These are phyloP conservation scores for Pithecia hirsuta DNA, from an alignment of 2,797 vertebrate species.

Conservation along the genomic window DNA sequence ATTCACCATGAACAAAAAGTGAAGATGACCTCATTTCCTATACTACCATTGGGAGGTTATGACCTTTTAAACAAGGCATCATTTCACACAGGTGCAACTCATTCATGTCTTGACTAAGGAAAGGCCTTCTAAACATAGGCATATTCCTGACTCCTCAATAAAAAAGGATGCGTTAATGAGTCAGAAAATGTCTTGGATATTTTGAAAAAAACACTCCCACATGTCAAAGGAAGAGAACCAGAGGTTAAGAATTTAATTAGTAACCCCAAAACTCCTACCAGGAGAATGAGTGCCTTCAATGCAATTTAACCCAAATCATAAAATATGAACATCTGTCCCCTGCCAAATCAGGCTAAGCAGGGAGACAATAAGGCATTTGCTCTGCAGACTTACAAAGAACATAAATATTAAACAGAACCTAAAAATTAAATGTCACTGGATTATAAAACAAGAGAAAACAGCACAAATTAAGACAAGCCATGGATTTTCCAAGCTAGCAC, in stretches of 20 bases:
- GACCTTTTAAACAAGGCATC: not conserved
- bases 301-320: not conserved
- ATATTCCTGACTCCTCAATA: not conserved
- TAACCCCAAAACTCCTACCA: not conserved
- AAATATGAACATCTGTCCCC: not conserved
- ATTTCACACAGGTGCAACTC: conserved; percentile 32
- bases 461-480: not conserved
- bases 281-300: not conserved
- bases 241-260: conserved; percentile 26
- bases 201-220: not conserved
- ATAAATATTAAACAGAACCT: conserved; percentile 4
- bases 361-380: not conserved
- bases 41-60: not conserved
- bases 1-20: not conserved
- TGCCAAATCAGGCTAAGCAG: not conserved
- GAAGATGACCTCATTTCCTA: conserved; percentile 37
- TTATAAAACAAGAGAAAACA: conserved; percentile 4
- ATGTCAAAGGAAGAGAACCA: not conserved
- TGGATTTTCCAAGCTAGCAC: not conserved
- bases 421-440: not conserved
- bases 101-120: not conserved
- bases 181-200: conserved; percentile 34
- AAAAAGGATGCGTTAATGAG: conserved; percentile 52
- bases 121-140: not conserved
- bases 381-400: not conserved